These are phyloP conservation scores for Anolis apletophallus DNA, from an alignment of 2,797 vertebrate genomes.

Conservation along the genomic window DNA sequence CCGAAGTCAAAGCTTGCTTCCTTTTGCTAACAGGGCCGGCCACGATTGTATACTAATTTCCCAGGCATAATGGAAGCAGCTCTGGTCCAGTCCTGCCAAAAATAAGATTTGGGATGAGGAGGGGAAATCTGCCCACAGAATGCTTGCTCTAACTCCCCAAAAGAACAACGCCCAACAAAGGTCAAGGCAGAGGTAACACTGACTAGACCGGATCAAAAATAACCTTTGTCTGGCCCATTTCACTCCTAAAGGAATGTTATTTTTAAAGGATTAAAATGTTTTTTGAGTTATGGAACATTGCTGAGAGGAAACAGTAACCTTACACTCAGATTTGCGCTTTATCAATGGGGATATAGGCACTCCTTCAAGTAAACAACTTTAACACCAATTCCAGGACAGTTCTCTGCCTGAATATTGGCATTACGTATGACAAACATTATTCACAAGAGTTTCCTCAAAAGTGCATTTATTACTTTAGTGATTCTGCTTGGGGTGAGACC, in stretches of 20 bases:
- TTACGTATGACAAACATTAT: background rate
- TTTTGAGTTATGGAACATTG: background rate
- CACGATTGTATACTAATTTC: background rate
- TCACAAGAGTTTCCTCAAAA: background rate
- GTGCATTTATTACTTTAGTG: background rate
- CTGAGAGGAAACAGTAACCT: constrained; percentile 1
- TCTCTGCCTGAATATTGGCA: background rate
- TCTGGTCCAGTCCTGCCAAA: no score
- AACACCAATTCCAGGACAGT: background rate
- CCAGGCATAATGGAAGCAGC: background rate
- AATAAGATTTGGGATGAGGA: background rate
- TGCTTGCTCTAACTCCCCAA: background rate
- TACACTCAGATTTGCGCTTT: background rate
- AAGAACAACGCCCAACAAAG: background rate
- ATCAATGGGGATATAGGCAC: background rate
- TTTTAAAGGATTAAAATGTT: constrained; percentile 12
- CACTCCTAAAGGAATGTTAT: constrained; percentile 48
- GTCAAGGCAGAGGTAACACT: background rate
- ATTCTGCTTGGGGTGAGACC: background rate
- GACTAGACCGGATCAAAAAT: background rate
- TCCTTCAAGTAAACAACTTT: background rate
- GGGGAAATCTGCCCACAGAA: background rate
- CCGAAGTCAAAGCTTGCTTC: background rate
- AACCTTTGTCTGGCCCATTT: constrained; percentile 2
- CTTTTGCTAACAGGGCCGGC: background rate